These are phyloP conservation scores for Apoderus coryli DNA, from an alignment of 2,888 invertebrate species.

Conservation along the genomic window DNA sequence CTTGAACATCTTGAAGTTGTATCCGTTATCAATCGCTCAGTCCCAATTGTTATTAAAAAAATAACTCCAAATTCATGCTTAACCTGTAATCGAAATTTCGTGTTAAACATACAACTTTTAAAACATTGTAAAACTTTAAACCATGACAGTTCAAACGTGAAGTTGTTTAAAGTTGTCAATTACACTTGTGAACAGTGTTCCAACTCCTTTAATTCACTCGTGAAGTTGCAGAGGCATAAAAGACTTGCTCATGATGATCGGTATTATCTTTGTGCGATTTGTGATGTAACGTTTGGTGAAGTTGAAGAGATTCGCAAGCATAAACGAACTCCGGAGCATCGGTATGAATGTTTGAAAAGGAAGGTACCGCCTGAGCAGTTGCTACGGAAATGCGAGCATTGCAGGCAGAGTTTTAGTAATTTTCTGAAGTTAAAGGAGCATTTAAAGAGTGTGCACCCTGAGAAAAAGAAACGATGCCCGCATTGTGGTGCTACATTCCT, in stretches of 20 bases:
- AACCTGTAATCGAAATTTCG: constrained; percentile 52
- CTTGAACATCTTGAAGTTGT: constrained; percentile 57
- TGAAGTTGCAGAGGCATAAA: constrained; percentile 53
- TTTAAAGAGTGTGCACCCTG: constrained; percentile 43
- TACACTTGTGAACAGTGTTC: constrained; percentile 42
- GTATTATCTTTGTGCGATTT: constrained; percentile 53
- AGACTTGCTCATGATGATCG: constrained; percentile 43
- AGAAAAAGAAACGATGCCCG: constrained; percentile 51
- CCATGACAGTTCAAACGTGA: constrained; percentile 26
- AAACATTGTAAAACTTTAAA: constrained; percentile 40
- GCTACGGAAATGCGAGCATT: constrained; percentile 45
- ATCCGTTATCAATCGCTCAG: constrained; percentile 61
- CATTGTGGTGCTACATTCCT: constrained; percentile 56
- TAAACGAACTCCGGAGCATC: constrained; percentile 48
- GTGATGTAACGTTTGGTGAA: constrained; percentile 46
- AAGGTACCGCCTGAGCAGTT: constrained; percentile 27
- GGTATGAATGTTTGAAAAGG: constrained; percentile 39
- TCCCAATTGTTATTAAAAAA: constrained; percentile 63
- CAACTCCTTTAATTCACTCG: constrained; percentile 47
- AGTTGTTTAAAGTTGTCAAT: constrained; percentile 44
- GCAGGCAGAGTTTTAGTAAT: constrained; percentile 38
- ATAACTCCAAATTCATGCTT: constrained; percentile 47
- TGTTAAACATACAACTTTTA: constrained; percentile 60
- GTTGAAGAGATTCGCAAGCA: constrained; percentile 49
- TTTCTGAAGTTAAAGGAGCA: constrained; percentile 47